Percentiles rank a stretch among this genome's conserved stretches.
Evolutionary conservation across 2,888 invertebrate genomes (phyloP).

Genomic region (Leptinotarsa juncta): DNA sequence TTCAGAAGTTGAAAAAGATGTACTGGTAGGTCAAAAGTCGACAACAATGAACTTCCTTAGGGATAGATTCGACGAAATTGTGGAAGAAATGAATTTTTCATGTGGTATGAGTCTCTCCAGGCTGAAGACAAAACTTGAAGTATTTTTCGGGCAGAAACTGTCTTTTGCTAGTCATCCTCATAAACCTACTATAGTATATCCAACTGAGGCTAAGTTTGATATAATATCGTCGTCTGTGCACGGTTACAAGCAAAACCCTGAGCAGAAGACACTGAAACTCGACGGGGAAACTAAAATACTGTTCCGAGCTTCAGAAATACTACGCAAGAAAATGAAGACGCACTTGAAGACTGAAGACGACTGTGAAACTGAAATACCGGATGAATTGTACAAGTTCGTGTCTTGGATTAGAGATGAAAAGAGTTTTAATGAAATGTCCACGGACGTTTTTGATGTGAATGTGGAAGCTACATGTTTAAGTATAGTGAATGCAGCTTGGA

Average conservation of each 20-base stretch:
- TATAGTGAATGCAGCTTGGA: constrained; percentile 17
- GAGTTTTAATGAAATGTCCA: constrained; percentile 13
- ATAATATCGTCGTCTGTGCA: constrained; percentile 5
- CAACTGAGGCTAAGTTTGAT: constrained; percentile 14
- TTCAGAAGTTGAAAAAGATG: constrained; percentile 14
- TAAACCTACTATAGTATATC: constrained; percentile 4
- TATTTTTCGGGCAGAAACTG: neutral
- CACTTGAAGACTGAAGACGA: constrained; percentile 15
- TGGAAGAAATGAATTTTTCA: constrained; percentile 2
- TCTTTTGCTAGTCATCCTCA: constrained; percentile 13
- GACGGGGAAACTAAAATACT: neutral
- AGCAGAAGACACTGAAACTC: neutral
- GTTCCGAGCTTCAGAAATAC: neutral
- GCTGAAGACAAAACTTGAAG: constrained; percentile 1
- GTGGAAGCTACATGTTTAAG: constrained; percentile 15
- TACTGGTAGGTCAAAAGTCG: constrained; percentile 6
- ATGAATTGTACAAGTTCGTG: constrained; percentile 15
- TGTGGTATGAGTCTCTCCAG: neutral
- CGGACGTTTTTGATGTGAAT: constrained; percentile 14
- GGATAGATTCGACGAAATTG: constrained; percentile 1
- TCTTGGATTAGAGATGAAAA: constrained; percentile 18
- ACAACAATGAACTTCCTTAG: constrained; percentile 4
- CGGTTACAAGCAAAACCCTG: neutral
- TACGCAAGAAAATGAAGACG: constrained; percentile 14
- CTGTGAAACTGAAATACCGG: constrained; percentile 14